Evolutionary conservation across 2,113 vertebrate genomes (phyloP).

Genomic region (Bucco capensis): DNA sequence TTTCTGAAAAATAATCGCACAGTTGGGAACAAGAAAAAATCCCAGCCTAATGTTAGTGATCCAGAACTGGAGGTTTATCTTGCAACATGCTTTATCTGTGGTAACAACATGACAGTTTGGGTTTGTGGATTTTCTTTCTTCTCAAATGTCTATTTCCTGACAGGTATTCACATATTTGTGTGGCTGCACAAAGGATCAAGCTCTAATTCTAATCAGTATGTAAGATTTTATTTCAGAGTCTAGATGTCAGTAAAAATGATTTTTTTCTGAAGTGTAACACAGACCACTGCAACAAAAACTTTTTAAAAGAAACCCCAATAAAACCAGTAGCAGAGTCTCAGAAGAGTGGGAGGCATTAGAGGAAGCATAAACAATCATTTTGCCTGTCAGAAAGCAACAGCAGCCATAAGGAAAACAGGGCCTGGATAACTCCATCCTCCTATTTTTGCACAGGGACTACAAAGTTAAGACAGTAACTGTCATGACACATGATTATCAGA

Average conservation of each 20-base stretch:
- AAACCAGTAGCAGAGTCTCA: neutral
- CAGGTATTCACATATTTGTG: neutral
- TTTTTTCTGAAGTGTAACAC: neutral
- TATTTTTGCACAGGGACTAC: neutral
- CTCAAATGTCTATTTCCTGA: neutral
- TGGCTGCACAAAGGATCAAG: neutral
- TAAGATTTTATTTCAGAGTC: neutral
- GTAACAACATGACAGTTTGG: neutral
- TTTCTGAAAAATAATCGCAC: neutral
- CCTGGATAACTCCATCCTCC: neutral
- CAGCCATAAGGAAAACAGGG: neutral
- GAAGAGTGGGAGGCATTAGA: neutral
- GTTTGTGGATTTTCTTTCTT: neutral
- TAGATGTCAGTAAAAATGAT: neutral
- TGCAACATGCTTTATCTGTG: neutral
- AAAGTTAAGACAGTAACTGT: neutral
- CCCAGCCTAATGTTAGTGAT: neutral
- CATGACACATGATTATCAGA: neutral
- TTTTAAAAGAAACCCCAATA: neutral
- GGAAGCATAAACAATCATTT: neutral
- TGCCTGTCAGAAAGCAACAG: neutral
- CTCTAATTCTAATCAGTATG: neutral
- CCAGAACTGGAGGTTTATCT: neutral
- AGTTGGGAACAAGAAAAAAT: neutral
- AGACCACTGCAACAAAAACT: no score